A percentile compares a stretch with the other conserved stretches of the same genome.
phyloP scores from a whole-genome alignment of 2,888 invertebrate species.

The Epistrophella euchroma region DNA sequence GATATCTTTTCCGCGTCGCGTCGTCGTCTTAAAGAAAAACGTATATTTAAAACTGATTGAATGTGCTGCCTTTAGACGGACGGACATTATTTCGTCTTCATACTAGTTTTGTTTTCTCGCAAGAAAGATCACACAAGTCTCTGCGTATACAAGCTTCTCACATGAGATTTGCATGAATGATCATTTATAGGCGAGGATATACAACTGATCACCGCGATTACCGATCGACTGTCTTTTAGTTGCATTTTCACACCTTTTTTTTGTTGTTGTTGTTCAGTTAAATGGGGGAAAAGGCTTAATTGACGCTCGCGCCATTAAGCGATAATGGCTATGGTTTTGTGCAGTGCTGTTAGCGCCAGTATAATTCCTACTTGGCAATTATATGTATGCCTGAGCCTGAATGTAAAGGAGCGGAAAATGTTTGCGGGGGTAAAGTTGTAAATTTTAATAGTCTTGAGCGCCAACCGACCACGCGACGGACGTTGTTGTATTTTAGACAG shows the following conservation, averaged over 20 bases:
- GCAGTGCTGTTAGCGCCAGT: slow-evolving; percentile 65
- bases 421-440: slow-evolving; percentile 31
- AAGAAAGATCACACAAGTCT: slow-evolving; percentile 1
- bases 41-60: slow-evolving; percentile 32
- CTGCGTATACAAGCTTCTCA: not conserved
- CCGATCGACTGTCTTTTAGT: slow-evolving; percentile 42
- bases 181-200: slow-evolving; percentile 62
- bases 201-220: slow-evolving; percentile 15
- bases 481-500: slow-evolving; percentile 58
- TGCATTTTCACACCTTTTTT: slow-evolving; percentile 74
- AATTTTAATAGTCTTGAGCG: slow-evolving; percentile 54
- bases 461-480: slow-evolving; percentile 31
- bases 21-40: slow-evolving; percentile 19
- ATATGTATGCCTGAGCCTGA: slow-evolving; percentile 14
- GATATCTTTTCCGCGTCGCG: slow-evolving; percentile 15
- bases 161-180: slow-evolving; percentile 62
- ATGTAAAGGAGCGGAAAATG: slow-evolving; percentile 26
- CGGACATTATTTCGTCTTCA: not conserved
- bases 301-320: slow-evolving; percentile 42
- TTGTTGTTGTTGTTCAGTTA: not conserved
- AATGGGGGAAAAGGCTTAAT: slow-evolving; percentile 52
- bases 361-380: slow-evolving; percentile 53
- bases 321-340: slow-evolving; percentile 48
- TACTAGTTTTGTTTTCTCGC: not conserved
- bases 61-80: not conserved